Evolutionary conservation across 1,140 invertebrate genomes (phyloP).

Genomic region (Grapholita molesta): DNA sequence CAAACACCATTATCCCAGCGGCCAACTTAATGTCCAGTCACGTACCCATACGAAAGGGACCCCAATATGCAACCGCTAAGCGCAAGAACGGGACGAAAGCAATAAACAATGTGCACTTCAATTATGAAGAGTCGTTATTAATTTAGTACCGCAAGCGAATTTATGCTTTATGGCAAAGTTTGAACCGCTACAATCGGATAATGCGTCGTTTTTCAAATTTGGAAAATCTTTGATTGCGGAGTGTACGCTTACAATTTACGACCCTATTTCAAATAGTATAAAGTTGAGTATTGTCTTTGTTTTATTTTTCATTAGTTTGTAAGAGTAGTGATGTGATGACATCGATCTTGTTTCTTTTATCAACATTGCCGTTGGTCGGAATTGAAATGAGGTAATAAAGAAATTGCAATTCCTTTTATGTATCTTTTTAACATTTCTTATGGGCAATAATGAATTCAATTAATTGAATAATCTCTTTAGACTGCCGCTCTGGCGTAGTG

Average conservation of each 20-base stretch:
- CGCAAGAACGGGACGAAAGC: conserved; percentile 31
- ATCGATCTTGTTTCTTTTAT: conserved; percentile 63
- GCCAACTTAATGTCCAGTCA: conserved; percentile 68
- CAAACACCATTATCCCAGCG: conserved; percentile 69
- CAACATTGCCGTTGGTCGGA: conserved; percentile 47
- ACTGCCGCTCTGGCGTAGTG: conserved; percentile 29
- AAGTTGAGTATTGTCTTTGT: conserved; percentile 18
- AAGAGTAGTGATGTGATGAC: conserved; percentile 47
- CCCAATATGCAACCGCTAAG: conserved; percentile 23
- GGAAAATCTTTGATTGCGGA: conserved; percentile 5
- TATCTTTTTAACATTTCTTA: conserved; percentile 39
- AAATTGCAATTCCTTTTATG: conserved; percentile 55
- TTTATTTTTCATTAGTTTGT: conserved; percentile 48
- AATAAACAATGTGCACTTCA: conserved; percentile 44
- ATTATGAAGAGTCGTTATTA: conserved; percentile 27
- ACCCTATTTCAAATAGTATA: background rate
- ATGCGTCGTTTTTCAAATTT: conserved; percentile 3
- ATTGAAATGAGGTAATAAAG: conserved; percentile 63
- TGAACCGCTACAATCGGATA: background rate
- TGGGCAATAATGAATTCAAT: conserved; percentile 45
- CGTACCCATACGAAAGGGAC: conserved; percentile 46
- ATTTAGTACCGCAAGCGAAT: conserved; percentile 20
- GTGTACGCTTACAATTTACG: background rate
- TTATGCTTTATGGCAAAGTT: conserved; percentile 23
- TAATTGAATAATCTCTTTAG: conserved; percentile 52